A percentile compares a stretch with the other conserved stretches of the same genome.
phyloP scores from a whole-genome alignment of 2,797 vertebrate species.

The Hemibagrus guttatus region DNA sequence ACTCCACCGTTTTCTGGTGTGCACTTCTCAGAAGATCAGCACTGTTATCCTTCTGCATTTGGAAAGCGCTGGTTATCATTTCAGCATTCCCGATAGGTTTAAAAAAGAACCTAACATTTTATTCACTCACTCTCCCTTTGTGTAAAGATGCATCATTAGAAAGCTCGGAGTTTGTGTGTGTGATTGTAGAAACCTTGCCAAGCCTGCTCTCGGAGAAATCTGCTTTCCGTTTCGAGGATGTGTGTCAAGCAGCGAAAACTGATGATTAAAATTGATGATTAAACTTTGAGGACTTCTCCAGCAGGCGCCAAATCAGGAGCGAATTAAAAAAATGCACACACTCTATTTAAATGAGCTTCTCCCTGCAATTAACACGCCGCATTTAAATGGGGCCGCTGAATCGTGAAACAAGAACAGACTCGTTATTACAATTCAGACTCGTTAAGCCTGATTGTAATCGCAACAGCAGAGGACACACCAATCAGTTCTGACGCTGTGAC shows the following conservation, averaged over 20 bases:
- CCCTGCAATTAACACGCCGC: constrained; percentile 31
- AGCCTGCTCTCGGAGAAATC: not conserved
- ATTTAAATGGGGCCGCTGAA: constrained; percentile 29
- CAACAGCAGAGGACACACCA: constrained; percentile 6
- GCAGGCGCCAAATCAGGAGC: constrained; percentile 18
- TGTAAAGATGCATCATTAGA: not conserved
- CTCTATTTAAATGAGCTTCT: constrained; percentile 32
- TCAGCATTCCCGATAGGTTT: too few relatives aligned
- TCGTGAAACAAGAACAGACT: constrained; percentile 33
- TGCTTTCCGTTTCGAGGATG: not conserved
- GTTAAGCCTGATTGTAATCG: constrained; percentile 30
- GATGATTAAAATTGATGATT: constrained; percentile 31
- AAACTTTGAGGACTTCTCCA: constrained; percentile 21
- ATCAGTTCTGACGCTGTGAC: constrained; percentile 7
- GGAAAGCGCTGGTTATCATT: not conserved
- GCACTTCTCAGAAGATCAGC: too few relatives aligned
- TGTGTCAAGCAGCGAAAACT: constrained; percentile 30
- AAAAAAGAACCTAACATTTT: not conserved
- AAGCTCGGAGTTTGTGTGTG: not conserved
- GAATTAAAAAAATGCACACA: constrained; percentile 15
- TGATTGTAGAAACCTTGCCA: not conserved
- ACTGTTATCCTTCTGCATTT: not conserved
- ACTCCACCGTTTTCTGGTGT: not conserved
- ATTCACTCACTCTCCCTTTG: not conserved
- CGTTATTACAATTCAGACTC: constrained; percentile 29